A percentile compares a stretch with the other conserved stretches of the same genome.
phyloP scores from a whole-genome alignment of 2,113 vertebrate genomes.

The Gallinago jamesoni region DNA sequence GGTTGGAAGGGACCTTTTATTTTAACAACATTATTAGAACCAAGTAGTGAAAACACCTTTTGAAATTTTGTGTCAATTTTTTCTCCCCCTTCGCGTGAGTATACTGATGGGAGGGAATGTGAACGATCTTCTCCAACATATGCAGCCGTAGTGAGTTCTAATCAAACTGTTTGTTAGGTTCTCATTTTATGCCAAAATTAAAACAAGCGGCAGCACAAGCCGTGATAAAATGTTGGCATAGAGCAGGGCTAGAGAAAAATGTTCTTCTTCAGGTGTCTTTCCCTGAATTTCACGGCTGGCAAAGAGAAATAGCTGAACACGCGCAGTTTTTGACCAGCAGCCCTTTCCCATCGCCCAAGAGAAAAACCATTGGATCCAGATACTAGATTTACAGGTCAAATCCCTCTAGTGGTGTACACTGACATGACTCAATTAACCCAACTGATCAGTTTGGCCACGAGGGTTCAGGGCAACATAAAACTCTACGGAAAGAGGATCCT shows the following conservation, averaged over 20 bases:
- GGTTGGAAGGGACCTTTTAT: background rate
- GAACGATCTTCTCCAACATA: background rate
- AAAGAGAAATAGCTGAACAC: background rate
- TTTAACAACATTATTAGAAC: background rate
- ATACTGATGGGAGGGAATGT: background rate
- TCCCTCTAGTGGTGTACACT: background rate
- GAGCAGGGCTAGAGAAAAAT: background rate
- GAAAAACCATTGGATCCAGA: background rate
- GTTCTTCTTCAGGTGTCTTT: background rate
- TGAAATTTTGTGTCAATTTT: background rate
- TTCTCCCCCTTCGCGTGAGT: background rate
- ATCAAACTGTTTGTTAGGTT: background rate
- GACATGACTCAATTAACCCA: background rate
- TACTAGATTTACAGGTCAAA: background rate
- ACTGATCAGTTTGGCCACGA: background rate
- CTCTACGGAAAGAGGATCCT: background rate
- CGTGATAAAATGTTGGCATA: background rate
- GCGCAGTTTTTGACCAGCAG: background rate
- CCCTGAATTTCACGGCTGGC: background rate
- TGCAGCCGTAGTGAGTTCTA: background rate
- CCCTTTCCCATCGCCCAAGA: background rate
- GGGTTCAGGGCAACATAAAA: background rate
- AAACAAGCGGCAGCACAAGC: background rate
- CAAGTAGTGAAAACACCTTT: background rate
- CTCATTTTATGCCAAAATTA: background rate